A percentile compares a stretch with the other conserved stretches of the same genome.
These are phyloP conservation scores for Neosilurus hyrtlii DNA, from an alignment of 2,797 vertebrate species.

Conservation along the genomic window DNA sequence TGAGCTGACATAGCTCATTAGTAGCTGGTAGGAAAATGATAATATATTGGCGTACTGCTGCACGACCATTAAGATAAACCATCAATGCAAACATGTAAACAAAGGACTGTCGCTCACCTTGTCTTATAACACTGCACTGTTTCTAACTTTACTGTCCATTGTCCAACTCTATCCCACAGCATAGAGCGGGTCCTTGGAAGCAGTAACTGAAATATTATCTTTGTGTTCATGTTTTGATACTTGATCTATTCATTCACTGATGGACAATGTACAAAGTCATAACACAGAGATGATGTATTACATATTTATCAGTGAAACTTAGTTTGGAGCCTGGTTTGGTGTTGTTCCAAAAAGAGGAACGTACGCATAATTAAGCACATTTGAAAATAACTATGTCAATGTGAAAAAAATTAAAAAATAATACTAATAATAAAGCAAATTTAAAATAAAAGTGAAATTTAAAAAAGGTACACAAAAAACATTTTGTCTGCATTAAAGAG, in stretches of 20 bases:
- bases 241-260: neutral
- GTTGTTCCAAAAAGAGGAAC: neutral
- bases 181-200: conserved; percentile 9
- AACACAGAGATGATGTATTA: neutral
- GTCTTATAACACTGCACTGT: neutral
- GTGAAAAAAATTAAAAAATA: neutral
- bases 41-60: neutral
- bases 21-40: neutral
- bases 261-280: neutral
- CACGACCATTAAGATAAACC: neutral
- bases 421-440: too few species aligned
- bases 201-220: conserved; percentile 28
- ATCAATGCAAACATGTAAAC: neutral
- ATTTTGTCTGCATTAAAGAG: neutral
- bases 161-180: conserved; percentile 3
- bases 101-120: neutral
- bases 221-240: neutral
- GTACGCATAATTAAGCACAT: neutral
- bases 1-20: neutral
- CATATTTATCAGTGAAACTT: neutral
- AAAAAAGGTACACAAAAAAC: neutral
- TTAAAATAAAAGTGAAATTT: too few species aligned
- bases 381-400: neutral
- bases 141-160: neutral
- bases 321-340: neutral